Conservation (phyloP, 2,113 vertebrate genomes). For the Mugil cephalus region DNA sequence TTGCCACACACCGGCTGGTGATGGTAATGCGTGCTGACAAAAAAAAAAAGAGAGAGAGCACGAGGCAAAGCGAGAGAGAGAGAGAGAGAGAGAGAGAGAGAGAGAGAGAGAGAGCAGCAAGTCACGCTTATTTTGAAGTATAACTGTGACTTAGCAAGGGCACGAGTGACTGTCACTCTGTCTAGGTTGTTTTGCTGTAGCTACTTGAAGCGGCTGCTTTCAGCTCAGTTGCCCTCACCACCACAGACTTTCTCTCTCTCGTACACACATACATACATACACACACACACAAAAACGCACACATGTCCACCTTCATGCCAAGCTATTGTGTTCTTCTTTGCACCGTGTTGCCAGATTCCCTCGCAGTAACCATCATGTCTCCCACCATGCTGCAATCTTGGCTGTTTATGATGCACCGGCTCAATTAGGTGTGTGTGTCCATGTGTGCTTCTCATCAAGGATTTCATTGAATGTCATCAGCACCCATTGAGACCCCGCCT, state of each 20-base stretch:
- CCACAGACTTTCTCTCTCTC: background rate
- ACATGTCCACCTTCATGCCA: slow-evolving; percentile 19
- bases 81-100: slow-evolving; percentile 14
- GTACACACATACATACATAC: too few relatives aligned
- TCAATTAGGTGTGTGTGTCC: background rate
- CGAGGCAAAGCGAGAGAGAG: slow-evolving; percentile 12
- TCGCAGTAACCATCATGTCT: background rate
- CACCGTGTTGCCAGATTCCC: slow-evolving; percentile 24
- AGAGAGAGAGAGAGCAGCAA: slow-evolving; percentile 26
- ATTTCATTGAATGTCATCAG: slow-evolving; percentile 63
- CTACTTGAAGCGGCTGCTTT: slow-evolving; percentile 14
- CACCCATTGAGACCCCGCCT: slow-evolving; percentile 27
- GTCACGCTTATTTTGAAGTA: slow-evolving; percentile 62
- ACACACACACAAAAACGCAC: slow-evolving; percentile 1
- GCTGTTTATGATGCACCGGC: background rate
- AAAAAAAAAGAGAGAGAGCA: slow-evolving; percentile 57
- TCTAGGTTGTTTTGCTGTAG: background rate
- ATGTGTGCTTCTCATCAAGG: slow-evolving; percentile 8
- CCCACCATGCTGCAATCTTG: background rate
- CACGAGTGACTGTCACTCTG: slow-evolving; percentile 38
- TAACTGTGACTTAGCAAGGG: slow-evolving; percentile 67
- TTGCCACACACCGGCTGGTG: slow-evolving; percentile 82
- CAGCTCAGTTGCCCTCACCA: slow-evolving; percentile 4
- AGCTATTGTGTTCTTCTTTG: slow-evolving; percentile 23
- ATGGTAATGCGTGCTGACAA: slow-evolving; percentile 80